Conservation (phyloP, 2,113 vertebrate genomes). For the Ctenodactylus gundi region DNA sequence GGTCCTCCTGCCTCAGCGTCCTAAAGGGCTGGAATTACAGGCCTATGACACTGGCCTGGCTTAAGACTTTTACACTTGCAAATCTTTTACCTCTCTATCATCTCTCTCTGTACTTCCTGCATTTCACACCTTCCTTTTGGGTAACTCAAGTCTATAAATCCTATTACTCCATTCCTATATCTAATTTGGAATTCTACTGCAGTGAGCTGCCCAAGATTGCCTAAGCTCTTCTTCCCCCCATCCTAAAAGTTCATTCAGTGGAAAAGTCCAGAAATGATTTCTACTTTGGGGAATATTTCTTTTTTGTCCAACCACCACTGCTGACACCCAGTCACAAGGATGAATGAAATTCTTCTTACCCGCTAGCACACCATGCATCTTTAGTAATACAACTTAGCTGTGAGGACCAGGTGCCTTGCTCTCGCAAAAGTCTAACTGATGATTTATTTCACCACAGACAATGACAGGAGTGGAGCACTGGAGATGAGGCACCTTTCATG, state of each 20-base stretch:
- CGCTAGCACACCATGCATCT: not conserved
- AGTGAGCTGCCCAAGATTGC: not conserved
- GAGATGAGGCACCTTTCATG: not conserved
- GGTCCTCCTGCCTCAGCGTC: not conserved
- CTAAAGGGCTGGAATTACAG: not conserved
- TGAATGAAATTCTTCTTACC: not conserved
- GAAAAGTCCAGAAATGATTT: slow-evolving; percentile 28
- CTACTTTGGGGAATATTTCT: not conserved
- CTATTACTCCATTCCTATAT: not conserved
- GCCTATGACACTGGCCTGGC: too few relatives aligned
- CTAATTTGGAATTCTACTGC: not conserved
- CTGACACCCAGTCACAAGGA: not conserved
- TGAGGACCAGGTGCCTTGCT: not conserved
- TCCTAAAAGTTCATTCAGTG: not conserved
- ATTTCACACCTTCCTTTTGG: not conserved
- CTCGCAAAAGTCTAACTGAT: not conserved
- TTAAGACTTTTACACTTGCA: not conserved
- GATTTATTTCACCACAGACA: not conserved
- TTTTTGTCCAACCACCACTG: not conserved
- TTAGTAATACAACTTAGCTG: slow-evolving; percentile 33
- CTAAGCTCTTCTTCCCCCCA: not conserved
- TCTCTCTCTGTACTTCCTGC: not conserved
- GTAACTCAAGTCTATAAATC: not conserved
- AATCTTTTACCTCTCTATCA: not conserved
- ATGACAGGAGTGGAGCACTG: not conserved